A percentile compares a stretch with the other conserved stretches of the same genome.
Conservation (phyloP, 2,113 vertebrate species). For the Perognathus longimembris region DNA sequence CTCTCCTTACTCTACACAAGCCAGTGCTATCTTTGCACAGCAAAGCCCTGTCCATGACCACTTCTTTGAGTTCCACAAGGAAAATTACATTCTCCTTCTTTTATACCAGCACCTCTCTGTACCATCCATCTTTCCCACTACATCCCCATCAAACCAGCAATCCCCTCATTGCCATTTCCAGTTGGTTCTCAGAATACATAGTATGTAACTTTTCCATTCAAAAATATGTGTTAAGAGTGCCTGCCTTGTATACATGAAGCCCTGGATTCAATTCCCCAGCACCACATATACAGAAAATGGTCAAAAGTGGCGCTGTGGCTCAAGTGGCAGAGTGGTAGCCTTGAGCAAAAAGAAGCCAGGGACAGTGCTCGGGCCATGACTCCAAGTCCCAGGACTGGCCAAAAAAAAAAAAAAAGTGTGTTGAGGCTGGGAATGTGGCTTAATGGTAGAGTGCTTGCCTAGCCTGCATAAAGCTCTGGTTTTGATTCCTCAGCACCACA, state of each 20-base stretch:
- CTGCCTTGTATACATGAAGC: no score
- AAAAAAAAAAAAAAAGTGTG: no score
- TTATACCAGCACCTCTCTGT: not conserved
- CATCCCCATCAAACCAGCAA: not conserved
- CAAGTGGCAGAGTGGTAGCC: no score
- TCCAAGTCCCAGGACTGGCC: no score
- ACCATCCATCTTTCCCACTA: constrained; percentile 17
- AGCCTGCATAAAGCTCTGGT: no score
- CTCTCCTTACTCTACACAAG: not conserved
- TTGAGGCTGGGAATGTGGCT: no score
- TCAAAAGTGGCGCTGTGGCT: no score
- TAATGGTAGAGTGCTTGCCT: no score
- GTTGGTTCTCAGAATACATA: not conserved
- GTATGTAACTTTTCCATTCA: not conserved
- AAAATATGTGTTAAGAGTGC: constrained; percentile 25
- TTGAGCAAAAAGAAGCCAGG: no score
- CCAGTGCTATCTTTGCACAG: not conserved
- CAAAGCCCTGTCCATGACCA: not conserved
- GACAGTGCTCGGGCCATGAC: no score
- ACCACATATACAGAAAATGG: not conserved
- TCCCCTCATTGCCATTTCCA: not conserved
- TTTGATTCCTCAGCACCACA: no score
- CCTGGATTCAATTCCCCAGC: no score
- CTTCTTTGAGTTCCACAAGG: not conserved
- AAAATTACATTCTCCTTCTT: not conserved